A percentile compares a stretch with the other conserved stretches of the same genome.
These are phyloP conservation scores for Etheostoma cragini DNA, from an alignment of 2,113 vertebrate species.

Conservation along the genomic window DNA sequence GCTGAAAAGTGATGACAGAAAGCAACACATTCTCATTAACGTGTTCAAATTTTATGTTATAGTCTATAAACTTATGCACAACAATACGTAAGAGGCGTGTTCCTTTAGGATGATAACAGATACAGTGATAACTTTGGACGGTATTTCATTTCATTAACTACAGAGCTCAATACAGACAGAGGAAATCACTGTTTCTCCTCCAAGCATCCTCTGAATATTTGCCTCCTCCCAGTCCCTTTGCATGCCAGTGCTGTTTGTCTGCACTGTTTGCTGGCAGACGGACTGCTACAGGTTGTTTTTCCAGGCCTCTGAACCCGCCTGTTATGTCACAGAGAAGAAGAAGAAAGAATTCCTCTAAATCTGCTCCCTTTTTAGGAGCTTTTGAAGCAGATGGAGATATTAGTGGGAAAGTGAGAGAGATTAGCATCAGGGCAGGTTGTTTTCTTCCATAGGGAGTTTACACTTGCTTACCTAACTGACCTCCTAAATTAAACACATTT, in stretches of 20 bases:
- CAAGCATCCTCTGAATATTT: neutral
- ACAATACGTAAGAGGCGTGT: no score
- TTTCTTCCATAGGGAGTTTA: slow-evolving; percentile 61
- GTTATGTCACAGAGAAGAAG: slow-evolving; percentile 61
- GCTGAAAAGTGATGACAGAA: neutral
- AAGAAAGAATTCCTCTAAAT: slow-evolving; percentile 59
- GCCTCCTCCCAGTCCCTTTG: neutral
- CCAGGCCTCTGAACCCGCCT: slow-evolving; percentile 41
- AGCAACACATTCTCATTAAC: no score
- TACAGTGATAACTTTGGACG: neutral
- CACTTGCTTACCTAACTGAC: slow-evolving; percentile 69
- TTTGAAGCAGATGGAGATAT: slow-evolving; percentile 18
- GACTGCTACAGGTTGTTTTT: slow-evolving; percentile 50
- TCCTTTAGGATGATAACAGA: no score
- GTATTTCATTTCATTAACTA: slow-evolving; percentile 13
- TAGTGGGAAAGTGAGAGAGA: neutral
- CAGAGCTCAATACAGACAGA: slow-evolving; percentile 10
- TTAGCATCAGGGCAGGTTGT: slow-evolving; percentile 51
- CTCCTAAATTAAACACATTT: slow-evolving; percentile 74
- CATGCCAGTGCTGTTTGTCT: slow-evolving; percentile 41
- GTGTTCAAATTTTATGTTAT: no score
- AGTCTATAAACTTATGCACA: no score
- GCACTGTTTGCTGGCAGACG: slow-evolving; percentile 41
- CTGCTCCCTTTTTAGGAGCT: slow-evolving; percentile 40
- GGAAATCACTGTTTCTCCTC: slow-evolving; percentile 32